Conservation (phyloP, 2,888 invertebrate species). For the Vesta saturnalis region DNA sequence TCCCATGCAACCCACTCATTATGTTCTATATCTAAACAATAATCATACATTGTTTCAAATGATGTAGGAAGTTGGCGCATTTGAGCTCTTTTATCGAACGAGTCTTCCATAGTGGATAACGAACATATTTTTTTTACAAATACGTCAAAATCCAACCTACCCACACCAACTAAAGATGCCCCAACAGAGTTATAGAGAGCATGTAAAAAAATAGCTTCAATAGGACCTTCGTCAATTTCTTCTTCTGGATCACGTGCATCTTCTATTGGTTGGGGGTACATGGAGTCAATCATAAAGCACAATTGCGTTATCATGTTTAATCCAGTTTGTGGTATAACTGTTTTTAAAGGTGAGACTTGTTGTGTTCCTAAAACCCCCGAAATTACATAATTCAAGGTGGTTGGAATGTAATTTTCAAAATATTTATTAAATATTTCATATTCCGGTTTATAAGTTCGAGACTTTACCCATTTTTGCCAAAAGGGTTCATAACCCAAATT, state of each 20-base stretch:
- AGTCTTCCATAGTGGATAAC: conserved; percentile 76
- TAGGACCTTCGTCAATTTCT: conserved; percentile 66
- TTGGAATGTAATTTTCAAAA: conserved; percentile 81
- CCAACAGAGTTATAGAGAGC: conserved; percentile 88
- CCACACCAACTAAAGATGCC: conserved; percentile 76
- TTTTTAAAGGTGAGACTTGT: conserved; percentile 77
- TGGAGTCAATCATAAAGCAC: conserved; percentile 80
- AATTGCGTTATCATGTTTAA: conserved; percentile 90
- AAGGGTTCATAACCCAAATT: conserved; percentile 87
- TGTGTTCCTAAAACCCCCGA: conserved; percentile 79
- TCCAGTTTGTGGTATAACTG: conserved; percentile 85
- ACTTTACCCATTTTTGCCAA: conserved; percentile 84
- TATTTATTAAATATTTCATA: conserved; percentile 62
- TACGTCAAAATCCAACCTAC: conserved; percentile 78
- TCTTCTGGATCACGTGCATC: conserved; percentile 64
- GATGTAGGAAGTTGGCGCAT: conserved; percentile 78
- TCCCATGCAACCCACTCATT: conserved; percentile 87
- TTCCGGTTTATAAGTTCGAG: conserved; percentile 65
- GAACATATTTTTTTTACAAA: conserved; percentile 80
- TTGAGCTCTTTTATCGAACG: conserved; percentile 70
- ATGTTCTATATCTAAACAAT: conserved; percentile 75
- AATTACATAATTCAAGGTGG: conserved; percentile 75
- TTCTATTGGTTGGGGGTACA: conserved; percentile 64
- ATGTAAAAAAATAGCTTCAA: conserved; percentile 79
- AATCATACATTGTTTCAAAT: conserved; percentile 82